Base-by-base conservation (phyloP, 2,113 vertebrate genomes). In the Pseudolaguvia tuberculata region DNA sequence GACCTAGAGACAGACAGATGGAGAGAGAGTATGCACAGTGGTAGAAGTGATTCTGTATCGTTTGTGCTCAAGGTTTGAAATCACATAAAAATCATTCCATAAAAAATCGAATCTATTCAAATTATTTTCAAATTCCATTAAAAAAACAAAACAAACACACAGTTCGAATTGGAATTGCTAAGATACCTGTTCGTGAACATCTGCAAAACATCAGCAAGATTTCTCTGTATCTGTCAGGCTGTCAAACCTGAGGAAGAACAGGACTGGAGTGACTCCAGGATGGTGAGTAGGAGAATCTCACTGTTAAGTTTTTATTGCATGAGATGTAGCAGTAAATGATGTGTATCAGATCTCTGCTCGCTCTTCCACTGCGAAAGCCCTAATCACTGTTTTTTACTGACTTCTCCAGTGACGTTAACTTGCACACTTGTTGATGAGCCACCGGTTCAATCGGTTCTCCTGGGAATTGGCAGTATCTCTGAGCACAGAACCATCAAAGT, bases 401-500 rank as follows among this genome's bases (percentile, higher is more conserved):
- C 21, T 57, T 76, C n/a, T 27, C 75, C 23, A 57, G 17, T 25
- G 47, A 18, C 12, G 42, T 67, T 39, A 52, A 59, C 50, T 35
- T 29, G 27, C 48, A 18, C 48, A 73, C 76, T 68, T 78, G 80
- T 81, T 76, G 77, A 81, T 67, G 62, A 73, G 72, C 76, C 74
- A 72, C 31, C 57, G 73, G 76, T 75, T 53, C 76, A 78, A 67
- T 62, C 45, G 31, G 39, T 39, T 61, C 67, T 72, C 72, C 35
- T 13, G 62, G 72, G 79, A 67, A 72, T 52, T 23, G 76, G 45
- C 53, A 61, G 52, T 52, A 55, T 81, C 69, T 71, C 67, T 25
- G 70, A 57, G 71, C 70, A 10, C 59, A 31, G 65, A 50, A 59
- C 72, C 70, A 76, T 81, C 80, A 81, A 81, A 78, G 80, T 61